Evolutionary conservation across 2,113 vertebrate genomes (phyloP).

Genomic region (Etheostoma cragini): DNA sequence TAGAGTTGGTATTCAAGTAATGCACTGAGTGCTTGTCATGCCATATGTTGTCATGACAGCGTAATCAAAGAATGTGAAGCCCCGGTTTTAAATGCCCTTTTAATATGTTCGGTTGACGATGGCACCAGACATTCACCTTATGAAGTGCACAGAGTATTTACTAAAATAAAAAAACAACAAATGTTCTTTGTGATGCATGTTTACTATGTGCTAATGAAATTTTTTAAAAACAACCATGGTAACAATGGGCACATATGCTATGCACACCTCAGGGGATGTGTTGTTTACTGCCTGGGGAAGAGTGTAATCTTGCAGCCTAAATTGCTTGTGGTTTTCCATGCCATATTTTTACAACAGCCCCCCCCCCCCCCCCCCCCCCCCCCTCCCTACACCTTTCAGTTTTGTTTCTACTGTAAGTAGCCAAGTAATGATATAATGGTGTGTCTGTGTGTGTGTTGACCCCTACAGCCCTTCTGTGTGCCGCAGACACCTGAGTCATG

Average conservation of each 20-base stretch:
- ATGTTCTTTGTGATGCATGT: neutral
- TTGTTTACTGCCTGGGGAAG: conserved; percentile 35
- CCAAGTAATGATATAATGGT: conserved; percentile 47
- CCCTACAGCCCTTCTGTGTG: conserved; percentile 86
- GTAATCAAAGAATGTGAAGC: conserved; percentile 14
- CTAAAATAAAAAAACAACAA: neutral
- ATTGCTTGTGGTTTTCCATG: conserved; percentile 17
- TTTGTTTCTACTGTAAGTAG: conserved; percentile 4
- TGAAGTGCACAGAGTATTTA: conserved; percentile 11
- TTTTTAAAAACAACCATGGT: neutral
- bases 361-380: too few species aligned
- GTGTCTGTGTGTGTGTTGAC: conserved; percentile 61
- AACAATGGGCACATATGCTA: conserved; percentile 7
- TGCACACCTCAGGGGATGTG: conserved; percentile 6
- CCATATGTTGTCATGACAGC: conserved; percentile 46
- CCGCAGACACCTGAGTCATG: conserved; percentile 81
- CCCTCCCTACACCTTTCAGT: neutral
- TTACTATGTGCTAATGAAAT: neutral
- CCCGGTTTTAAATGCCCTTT: conserved; percentile 15
- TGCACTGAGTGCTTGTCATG: conserved; percentile 7
- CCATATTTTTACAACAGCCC: neutral
- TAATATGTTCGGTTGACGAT: conserved; percentile 4
- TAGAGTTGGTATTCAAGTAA: conserved; percentile 8
- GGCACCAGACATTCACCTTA: conserved; percentile 7
- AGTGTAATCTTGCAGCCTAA: conserved; percentile 13